Evolutionary conservation across 2,113 vertebrate species (phyloP), one percentile per base, ranked within the genome.

Genomic region (Datnioides undecimradiatus): DNA sequence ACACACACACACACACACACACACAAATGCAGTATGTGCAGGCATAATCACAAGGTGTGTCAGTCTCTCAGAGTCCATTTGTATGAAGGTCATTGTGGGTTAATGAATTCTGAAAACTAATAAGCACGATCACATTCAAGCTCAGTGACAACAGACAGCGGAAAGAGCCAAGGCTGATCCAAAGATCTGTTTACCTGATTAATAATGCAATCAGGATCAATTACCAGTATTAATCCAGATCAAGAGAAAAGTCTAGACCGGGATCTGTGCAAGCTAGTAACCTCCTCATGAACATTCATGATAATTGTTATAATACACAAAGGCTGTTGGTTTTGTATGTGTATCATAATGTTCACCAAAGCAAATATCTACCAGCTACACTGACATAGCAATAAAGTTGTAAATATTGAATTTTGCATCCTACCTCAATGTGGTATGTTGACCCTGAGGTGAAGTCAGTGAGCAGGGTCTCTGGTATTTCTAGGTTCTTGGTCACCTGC

Each of bases 401-500:
- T 25, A 0, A 25, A 49, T 40, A n/a, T 33, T 65, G 16, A 75
- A 48, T 49, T 34, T 8, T 52, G 17, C 31, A 29, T 76, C 63
- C 17, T 95, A 99, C 98, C 97, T 94, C 95, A 72, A 99, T 98
- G 91, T 97, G 96, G 8, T 99, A 99, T 1, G 97, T 97, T 63
- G 97, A 97, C 84, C 97, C 97, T 58, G 97, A 96, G 52, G 95
- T 96, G 60, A 99, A 95, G 77, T 90, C 97, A 64, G 96, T 99
- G 34, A 99, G 94, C 73, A 99, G 96, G 76, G 94, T 96, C 89
- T 99, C 97, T 77, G 96, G 90, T 80, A 95, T 93, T 12, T 97
- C 96, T 51, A 96, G 90, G 55, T 87, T 94, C 76, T 94, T 92
- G 77, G 90, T 93, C 62, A 96, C 95, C 85, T 96, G 94, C 25